These are phyloP conservation scores for Actenoides lindsayi DNA, from an alignment of 2,113 vertebrate genomes.

Conservation along the genomic window DNA sequence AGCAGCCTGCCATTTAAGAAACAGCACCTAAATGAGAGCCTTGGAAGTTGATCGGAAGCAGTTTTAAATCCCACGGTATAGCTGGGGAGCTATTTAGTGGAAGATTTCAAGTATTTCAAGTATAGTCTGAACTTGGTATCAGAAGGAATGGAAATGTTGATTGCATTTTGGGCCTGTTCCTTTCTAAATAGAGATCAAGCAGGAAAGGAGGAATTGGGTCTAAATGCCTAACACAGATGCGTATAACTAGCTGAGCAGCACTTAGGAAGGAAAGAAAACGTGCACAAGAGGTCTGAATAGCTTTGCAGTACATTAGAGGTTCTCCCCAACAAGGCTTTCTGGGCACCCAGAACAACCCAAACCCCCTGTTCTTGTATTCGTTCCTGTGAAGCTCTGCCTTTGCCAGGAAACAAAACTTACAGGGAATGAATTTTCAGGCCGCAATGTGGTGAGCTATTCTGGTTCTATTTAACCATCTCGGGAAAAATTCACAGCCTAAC, in stretches of 20 bases:
- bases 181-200: neutral
- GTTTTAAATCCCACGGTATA: neutral
- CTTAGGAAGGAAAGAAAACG: neutral
- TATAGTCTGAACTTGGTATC: neutral
- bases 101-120: neutral
- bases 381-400: neutral
- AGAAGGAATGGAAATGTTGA: neutral
- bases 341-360: neutral
- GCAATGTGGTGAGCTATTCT: neutral
- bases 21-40: neutral
- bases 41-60: neutral
- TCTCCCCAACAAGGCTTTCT: neutral
- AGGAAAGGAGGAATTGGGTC: neutral
- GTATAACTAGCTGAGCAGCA: neutral
- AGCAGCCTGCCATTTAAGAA: neutral
- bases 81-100: neutral
- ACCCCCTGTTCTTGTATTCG: neutral
- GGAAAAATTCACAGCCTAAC: neutral
- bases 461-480: conserved; percentile 4
- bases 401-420: conserved; percentile 27
- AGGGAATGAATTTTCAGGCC: neutral
- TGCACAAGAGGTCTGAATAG: neutral
- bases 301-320: neutral
- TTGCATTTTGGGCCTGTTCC: neutral
- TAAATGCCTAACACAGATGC: neutral